These are phyloP conservation scores for Cerastis rubricosa DNA, from an alignment of 2,888 invertebrate genomes.

Conservation along the genomic window DNA sequence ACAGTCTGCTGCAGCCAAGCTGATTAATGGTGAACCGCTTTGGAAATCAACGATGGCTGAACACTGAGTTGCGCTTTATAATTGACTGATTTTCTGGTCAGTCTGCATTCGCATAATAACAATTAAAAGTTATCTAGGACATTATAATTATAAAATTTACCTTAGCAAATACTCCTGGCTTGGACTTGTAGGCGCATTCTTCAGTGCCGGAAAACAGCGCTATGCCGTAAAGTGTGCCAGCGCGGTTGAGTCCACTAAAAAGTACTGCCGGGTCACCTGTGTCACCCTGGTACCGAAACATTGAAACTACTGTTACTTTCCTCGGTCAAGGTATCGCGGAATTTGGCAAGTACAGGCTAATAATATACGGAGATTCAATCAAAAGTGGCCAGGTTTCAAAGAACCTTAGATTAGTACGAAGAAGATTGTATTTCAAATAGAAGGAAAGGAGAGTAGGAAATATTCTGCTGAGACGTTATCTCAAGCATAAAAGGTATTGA, in stretches of 20 bases:
- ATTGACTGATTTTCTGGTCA: too few relatives aligned
- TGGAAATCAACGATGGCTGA: background rate
- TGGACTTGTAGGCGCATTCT: slow-evolving; percentile 86
- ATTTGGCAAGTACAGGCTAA: background rate
- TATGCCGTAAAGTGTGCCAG: slow-evolving; percentile 84
- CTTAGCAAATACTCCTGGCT: slow-evolving; percentile 87
- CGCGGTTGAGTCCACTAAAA: slow-evolving; percentile 84
- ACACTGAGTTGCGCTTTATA: background rate
- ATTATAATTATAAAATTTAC: slow-evolving; percentile 67
- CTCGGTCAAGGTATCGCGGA: slow-evolving; percentile 30
- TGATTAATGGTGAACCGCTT: background rate
- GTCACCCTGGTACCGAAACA: slow-evolving; percentile 81
- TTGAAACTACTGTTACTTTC: slow-evolving; percentile 59
- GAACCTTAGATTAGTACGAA: background rate
- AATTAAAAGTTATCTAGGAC: background rate
- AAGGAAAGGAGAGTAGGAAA: background rate
- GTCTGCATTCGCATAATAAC: background rate
- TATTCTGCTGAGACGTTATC: background rate
- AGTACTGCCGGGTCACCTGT: slow-evolving; percentile 87
- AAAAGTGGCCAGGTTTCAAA: background rate
- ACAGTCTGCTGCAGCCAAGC: background rate
- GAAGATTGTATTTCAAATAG: background rate
- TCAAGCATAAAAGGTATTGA: background rate
- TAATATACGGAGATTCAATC: background rate
- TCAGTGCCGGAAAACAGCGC: slow-evolving; percentile 88